phyloP scores from a whole-genome alignment of 2,113 vertebrate genomes.

The Megaceryle torquata region DNA sequence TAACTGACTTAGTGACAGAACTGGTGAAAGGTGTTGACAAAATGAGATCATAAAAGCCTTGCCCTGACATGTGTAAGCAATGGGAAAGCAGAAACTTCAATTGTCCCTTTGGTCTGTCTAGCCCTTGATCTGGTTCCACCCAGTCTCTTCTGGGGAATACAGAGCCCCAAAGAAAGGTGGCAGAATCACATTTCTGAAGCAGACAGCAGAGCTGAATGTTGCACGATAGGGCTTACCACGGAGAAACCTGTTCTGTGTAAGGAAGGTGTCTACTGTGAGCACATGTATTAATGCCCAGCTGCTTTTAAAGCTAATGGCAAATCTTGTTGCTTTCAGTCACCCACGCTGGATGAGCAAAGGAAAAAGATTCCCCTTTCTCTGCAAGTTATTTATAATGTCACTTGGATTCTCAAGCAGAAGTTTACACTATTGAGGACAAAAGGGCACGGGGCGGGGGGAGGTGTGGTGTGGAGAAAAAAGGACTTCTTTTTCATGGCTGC shows the following conservation, averaged over 20 bases:
- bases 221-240: background rate
- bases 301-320: background rate
- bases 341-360: accelerated
- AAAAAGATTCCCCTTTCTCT: background rate
- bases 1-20: background rate
- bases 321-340: background rate
- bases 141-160: background rate
- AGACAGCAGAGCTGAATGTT: background rate
- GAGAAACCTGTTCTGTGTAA: background rate
- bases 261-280: background rate
- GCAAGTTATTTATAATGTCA: background rate
- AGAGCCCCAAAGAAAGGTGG: background rate
- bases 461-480: background rate
- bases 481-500: background rate
- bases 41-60: background rate
- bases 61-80: background rate
- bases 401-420: background rate
- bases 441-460: accelerated
- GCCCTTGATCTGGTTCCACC: background rate
- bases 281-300: background rate
- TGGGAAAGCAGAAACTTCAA: background rate
- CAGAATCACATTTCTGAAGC: background rate
- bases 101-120: background rate
- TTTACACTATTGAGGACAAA: background rate
- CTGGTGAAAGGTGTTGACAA: background rate